A percentile compares a stretch with the other conserved stretches of the same genome.
Evolutionary conservation across 1,140 invertebrate genomes (phyloP).

Genomic region (Sitodiplosis mosellana): DNA sequence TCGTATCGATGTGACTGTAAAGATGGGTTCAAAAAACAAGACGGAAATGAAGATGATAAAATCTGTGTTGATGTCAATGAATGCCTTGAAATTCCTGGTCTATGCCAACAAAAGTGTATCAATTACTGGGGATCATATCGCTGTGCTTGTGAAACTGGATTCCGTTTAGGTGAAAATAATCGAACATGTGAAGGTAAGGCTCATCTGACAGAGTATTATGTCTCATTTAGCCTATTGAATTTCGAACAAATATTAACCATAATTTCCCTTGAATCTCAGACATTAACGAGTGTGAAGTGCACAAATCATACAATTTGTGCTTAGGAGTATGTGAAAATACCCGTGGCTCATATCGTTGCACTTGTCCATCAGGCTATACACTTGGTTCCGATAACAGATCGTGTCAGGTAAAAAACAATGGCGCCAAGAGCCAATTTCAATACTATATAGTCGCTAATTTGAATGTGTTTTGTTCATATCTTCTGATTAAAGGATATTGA

Average conservation of each 20-base stretch:
- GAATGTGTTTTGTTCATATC: neutral
- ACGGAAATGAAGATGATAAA: constrained; percentile 24
- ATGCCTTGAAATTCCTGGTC: constrained; percentile 34
- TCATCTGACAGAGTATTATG: too few relatives aligned
- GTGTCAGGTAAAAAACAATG: constrained; percentile 56
- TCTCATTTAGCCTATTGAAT: too few relatives aligned
- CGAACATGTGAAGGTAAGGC: constrained; percentile 43
- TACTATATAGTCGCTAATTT: neutral
- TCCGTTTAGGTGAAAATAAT: constrained; percentile 57
- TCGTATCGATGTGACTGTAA: constrained; percentile 66
- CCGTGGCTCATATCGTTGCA: constrained; percentile 69
- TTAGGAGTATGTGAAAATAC: constrained; percentile 74
- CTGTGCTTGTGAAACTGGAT: constrained; percentile 59
- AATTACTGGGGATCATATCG: constrained; percentile 68
- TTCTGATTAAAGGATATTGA: constrained; percentile 52
- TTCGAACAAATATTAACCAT: too few relatives aligned
- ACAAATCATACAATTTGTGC: constrained; percentile 50
- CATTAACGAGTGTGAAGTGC: constrained; percentile 70
- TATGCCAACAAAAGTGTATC: constrained; percentile 70
- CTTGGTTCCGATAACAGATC: constrained; percentile 45
- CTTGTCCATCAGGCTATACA: constrained; percentile 70
- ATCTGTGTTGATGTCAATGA: constrained; percentile 48
- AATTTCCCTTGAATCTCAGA: constrained; percentile 28
- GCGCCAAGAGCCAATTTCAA: too few relatives aligned
- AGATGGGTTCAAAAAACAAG: constrained; percentile 44